These are phyloP conservation scores for Leptopilina drosophilae DNA, from an alignment of 2,888 invertebrate species.

Conservation along the genomic window DNA sequence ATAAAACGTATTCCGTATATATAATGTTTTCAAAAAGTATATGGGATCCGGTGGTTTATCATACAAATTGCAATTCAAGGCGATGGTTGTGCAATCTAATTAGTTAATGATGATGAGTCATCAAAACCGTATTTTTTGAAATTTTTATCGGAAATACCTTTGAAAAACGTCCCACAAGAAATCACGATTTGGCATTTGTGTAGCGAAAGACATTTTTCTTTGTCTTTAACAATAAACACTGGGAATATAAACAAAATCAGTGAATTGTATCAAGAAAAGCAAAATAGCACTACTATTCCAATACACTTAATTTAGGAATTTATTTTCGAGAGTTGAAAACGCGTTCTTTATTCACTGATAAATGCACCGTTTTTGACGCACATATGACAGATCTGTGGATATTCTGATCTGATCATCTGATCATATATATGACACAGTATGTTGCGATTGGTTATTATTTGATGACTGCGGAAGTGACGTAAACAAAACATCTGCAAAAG, in stretches of 20 bases:
- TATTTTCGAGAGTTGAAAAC: too few species aligned
- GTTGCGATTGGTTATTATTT: too few species aligned
- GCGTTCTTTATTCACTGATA: too few species aligned
- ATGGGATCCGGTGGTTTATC: neutral
- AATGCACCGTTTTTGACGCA: too few species aligned
- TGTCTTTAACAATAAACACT: neutral
- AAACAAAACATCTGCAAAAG: too few species aligned
- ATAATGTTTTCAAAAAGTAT: neutral
- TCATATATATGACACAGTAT: too few species aligned
- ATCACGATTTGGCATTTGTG: constrained; percentile 86
- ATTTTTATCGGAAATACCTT: constrained; percentile 77
- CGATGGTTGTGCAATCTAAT: constrained; percentile 36
- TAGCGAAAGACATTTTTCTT: constrained; percentile 78
- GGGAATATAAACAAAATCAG: neutral
- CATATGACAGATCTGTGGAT: too few species aligned
- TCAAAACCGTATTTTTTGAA: neutral
- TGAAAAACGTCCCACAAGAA: constrained; percentile 90
- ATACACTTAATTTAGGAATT: too few species aligned
- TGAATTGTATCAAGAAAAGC: neutral
- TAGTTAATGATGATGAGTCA: constrained; percentile 5
- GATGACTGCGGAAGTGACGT: too few species aligned
- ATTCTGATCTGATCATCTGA: too few species aligned
- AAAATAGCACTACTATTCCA: too few species aligned
- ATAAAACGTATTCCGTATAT: neutral
- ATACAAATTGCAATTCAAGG: neutral